Evolutionary conservation across 2,797 vertebrate genomes (phyloP), one percentile per base, ranked within the genome.

Genomic region (Aselliscus stoliczkanus): DNA sequence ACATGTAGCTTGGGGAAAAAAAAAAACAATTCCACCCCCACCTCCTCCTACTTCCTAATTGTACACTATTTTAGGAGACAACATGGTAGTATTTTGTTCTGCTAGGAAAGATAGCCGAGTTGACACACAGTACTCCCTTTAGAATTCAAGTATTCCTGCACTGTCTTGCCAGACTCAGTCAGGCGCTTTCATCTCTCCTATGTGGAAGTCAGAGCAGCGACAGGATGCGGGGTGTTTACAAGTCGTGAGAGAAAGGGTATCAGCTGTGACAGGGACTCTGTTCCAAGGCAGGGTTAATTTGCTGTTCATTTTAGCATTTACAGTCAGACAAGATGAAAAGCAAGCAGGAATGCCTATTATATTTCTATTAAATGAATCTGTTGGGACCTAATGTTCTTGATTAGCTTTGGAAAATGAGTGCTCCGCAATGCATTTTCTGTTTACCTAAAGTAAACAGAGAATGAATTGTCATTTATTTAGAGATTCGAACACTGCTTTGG

Each of bases 291-390:
- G 98, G 98, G 98, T 98, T 98, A 98, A 98, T 98, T 98, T 29
- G 42, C 96, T 98, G 98, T 98, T 98, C 98, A 97, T 98, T 98
- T 98, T 93, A 98, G 98, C 97, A 90, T 98, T 98, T 98, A 96
- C 97, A 98, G 97, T 50, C 89, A 98, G 98, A 97, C 95, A 89
- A 98, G 98, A 98, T 98, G 98, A 98, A 98, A 98, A 98, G 98
- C 97, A 98, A 98, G 97, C 97, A 98, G 97, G 98, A 98, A 98
- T 98, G 97, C 97, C 97, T 98, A 98, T 98, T 98, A 98, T 98
- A 98, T 98, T 98, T 98, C 98, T 98, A 97, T 98, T 98, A 98
- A 98, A 98, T 98, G 97, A 98, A 98, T 98, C 98, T 98, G 96
- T 98, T 98, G 98, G 97, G 98, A 98, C 98, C 97, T 98, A 98